Conservation (phyloP, 2,113 vertebrate genomes). For the Apteryx mantelli region DNA sequence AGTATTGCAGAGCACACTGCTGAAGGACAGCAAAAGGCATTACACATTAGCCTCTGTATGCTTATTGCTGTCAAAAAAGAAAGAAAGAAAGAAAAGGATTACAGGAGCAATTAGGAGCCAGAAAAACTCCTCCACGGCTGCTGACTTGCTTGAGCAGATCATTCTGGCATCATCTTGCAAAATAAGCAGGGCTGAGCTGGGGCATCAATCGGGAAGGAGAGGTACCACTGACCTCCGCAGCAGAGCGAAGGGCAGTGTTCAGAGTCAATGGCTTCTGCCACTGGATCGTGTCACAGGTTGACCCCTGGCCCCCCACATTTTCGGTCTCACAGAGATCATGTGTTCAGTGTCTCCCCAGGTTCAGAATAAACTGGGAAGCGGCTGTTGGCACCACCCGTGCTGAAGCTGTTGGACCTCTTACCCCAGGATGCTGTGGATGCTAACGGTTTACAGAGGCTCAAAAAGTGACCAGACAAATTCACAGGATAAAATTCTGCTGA, state of each 20-base stretch:
- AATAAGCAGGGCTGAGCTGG: background rate
- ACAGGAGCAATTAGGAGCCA: background rate
- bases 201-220: background rate
- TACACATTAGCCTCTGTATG: background rate
- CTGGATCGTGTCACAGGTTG: too few species aligned
- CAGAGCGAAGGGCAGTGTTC: background rate
- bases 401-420: too few species aligned
- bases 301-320: too few species aligned
- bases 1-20: background rate
- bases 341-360: too few species aligned
- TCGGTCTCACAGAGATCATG: too few species aligned
- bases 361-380: too few species aligned
- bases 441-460: too few species aligned
- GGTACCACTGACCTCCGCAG: background rate
- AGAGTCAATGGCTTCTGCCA: background rate
- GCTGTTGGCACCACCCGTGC: too few species aligned
- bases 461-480: too few species aligned
- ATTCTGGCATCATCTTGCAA: background rate
- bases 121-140: background rate
- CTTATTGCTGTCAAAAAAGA: background rate
- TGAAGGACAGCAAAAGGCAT: background rate
- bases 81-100: background rate
- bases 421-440: too few species aligned
- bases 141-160: background rate
- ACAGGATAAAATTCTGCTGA: too few species aligned